These are phyloP conservation scores for Drosophila novamexicana DNA, from an alignment of 1,140 invertebrate genomes.

Conservation along the genomic window DNA sequence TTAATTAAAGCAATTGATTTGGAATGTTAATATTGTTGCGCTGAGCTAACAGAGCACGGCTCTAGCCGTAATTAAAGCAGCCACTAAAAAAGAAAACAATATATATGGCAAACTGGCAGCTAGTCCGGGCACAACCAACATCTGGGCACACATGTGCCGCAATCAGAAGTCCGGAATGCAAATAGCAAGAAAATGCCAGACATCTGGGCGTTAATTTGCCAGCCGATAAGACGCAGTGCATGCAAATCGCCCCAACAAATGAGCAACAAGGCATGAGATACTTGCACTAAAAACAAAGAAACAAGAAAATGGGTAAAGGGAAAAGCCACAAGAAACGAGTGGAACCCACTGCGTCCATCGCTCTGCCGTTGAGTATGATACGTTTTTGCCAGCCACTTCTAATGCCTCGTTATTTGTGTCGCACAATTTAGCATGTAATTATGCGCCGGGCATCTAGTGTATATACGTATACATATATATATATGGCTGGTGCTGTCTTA, in stretches of 20 bases:
- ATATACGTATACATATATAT: not conserved
- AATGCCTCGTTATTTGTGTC: slow-evolving; percentile 67
- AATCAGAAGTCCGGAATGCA: slow-evolving; percentile 1
- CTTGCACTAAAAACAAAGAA: not conserved
- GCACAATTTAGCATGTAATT: slow-evolving; percentile 71
- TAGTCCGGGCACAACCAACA: not conserved
- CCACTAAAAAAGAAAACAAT: not conserved
- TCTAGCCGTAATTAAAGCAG: no score
- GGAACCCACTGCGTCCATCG: not conserved
- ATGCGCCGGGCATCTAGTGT: slow-evolving; percentile 39
- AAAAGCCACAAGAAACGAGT: slow-evolving; percentile 9
- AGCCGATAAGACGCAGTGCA: slow-evolving; percentile 37
- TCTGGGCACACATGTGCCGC: not conserved
- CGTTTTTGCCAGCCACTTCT: slow-evolving; percentile 46
- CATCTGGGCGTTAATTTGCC: slow-evolving; percentile 49
- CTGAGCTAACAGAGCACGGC: not conserved
- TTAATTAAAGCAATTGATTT: not conserved
- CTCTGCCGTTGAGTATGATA: slow-evolving; percentile 14
- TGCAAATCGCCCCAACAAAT: slow-evolving; percentile 27
- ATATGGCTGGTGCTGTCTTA: not conserved
- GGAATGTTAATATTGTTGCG: not conserved
- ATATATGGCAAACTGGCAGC: not conserved
- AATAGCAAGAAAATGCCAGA: slow-evolving; percentile 24
- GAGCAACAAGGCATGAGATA: slow-evolving; percentile 14
- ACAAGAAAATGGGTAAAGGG: not conserved